Evolutionary conservation across 2,113 vertebrate species (phyloP), one percentile per base, ranked within the genome.

Genomic region (Eudorcas thomsonii): DNA sequence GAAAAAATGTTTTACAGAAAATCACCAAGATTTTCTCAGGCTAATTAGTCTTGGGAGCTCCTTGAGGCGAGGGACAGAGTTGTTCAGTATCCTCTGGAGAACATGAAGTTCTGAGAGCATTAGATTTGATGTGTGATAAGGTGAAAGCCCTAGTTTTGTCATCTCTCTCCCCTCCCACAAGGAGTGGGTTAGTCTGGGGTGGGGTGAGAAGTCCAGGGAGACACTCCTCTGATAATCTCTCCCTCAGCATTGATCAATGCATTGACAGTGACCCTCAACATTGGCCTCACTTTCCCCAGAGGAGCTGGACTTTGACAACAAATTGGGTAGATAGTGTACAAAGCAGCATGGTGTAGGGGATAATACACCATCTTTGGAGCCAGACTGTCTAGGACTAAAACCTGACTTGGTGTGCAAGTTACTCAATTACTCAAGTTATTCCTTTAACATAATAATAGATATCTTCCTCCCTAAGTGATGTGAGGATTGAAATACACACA

Each of bases 1-100:
- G 33, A 78, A 92, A 71, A 91, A 78, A 91, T 28, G 57, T 80
- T 90, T 88, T 59, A 89, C 19, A 89, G 60, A 36, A 92, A 97
- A 83, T 43, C 50, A 78, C 59, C 54, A 92, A 64, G 43, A 74
- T 78, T 86, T 93, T 74, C 77, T 54, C 55, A 39, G 62, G 45
- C 36, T 74, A 39, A 39, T 39, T 39, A 86, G 33, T 39, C 43
- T 87, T 87, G 48, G 43, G 45, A 86, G 25, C 16, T 71, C 55
- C 39, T 25, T 92, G 52, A 50, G 7, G 12, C 26, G 23, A 93
- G 30, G n/a, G 23, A 84, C 23, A 39, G 33, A 48, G 83, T 64
- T 60, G 54, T 88, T 14, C 43, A 17, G 88, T 36, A 30, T 36
- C 4, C 52, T 71, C 25, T 15, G 7, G 28, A 88, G 74, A 85